phyloP scores from a whole-genome alignment of 2,113 vertebrate species.

The Nesogale talazaci region DNA sequence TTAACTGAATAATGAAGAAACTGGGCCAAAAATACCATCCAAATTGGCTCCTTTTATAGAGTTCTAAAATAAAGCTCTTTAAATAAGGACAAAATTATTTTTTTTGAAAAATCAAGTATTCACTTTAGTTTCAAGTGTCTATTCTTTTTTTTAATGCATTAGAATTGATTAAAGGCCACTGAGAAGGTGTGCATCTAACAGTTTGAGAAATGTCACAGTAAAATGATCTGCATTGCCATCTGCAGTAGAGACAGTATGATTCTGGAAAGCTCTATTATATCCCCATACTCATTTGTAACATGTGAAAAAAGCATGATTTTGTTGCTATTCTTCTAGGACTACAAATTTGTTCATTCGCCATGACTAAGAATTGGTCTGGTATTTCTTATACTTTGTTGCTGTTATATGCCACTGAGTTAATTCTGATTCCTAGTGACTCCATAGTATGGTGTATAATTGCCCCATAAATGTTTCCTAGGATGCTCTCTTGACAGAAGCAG shows the following conservation, averaged over 20 bases:
- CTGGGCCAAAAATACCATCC: slow-evolving; percentile 30
- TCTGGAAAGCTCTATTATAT: background rate
- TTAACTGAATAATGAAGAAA: slow-evolving; percentile 66
- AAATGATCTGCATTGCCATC: background rate
- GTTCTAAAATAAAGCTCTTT: slow-evolving; percentile 70
- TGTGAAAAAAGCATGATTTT: background rate
- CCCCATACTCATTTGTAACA: background rate
- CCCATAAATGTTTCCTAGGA: background rate
- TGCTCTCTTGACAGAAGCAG: background rate
- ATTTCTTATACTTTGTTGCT: background rate
- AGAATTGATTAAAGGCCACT: background rate
- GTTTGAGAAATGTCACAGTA: background rate
- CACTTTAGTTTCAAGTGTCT: background rate
- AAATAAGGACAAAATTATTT: slow-evolving; percentile 30
- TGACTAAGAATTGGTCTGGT: background rate
- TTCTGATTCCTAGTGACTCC: background rate
- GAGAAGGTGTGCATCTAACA: background rate
- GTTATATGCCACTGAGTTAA: background rate
- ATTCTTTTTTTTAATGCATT: background rate
- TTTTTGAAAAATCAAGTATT: background rate
- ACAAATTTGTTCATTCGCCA: background rate
- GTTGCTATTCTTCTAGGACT: background rate
- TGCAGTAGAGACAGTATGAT: background rate
- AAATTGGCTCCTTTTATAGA: slow-evolving; percentile 42
- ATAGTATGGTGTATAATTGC: background rate